Evolutionary conservation across 2,113 vertebrate genomes (phyloP).

Genomic region (Passer montanus): DNA sequence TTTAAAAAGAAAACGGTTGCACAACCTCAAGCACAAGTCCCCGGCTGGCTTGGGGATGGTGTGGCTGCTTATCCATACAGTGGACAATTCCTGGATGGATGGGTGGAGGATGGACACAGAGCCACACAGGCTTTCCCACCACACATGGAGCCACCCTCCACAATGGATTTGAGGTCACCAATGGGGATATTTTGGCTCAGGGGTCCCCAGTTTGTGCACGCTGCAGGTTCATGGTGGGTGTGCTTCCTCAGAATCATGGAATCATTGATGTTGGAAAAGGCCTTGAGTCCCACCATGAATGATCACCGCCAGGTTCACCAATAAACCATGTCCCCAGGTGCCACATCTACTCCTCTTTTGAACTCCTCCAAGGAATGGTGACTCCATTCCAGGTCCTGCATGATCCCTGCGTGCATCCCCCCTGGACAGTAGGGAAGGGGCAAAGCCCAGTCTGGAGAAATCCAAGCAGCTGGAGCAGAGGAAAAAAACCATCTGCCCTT

Average conservation of each 20-base stretch:
- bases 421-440: fast-evolving
- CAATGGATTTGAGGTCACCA: not conserved
- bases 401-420: not conserved
- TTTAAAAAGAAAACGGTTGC: not conserved
- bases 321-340: not conserved
- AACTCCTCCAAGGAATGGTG: not conserved
- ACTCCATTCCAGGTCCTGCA: not conserved
- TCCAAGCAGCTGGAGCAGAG: not conserved
- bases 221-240: fast-evolving
- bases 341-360: not conserved
- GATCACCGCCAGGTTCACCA: not conserved
- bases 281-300: not conserved
- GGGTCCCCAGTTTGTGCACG: not conserved
- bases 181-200: not conserved
- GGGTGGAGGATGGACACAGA: fast-evolving
- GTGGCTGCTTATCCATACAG: not conserved
- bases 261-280: not conserved
- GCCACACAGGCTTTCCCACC: not conserved
- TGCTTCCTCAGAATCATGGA: not conserved
- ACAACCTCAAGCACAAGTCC: not conserved
- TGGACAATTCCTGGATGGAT: not conserved
- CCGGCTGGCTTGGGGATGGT: fast-evolving
- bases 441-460: fast-evolving
- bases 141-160: not conserved
- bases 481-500: not conserved